phyloP scores from a whole-genome alignment of 2,797 vertebrate genomes.

The Thalassophryne amazonica region DNA sequence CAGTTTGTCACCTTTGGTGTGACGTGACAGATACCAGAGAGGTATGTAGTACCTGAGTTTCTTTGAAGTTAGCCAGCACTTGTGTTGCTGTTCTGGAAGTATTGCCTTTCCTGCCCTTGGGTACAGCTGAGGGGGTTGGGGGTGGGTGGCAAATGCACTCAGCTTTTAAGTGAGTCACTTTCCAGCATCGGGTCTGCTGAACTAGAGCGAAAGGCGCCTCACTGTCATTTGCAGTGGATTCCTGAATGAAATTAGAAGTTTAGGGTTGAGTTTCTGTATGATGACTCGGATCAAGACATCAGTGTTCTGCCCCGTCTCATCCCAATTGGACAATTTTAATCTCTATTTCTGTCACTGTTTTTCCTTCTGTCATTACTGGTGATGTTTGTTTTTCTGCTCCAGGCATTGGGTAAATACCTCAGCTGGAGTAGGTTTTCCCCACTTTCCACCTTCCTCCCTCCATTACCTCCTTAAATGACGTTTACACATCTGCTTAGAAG shows the following conservation, averaged over 20 bases:
- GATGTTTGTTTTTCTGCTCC: constrained; percentile 79
- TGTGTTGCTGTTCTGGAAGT: constrained; percentile 44
- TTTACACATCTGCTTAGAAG: constrained; percentile 77
- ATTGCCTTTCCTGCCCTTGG: constrained; percentile 61
- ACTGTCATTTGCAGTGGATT: constrained; percentile 11
- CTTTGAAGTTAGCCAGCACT: constrained; percentile 51
- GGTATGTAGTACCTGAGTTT: constrained; percentile 21
- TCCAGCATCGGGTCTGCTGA: constrained; percentile 50
- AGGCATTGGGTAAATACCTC: constrained; percentile 74
- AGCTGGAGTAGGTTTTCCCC: constrained; percentile 47
- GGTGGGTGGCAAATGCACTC: constrained; percentile 40
- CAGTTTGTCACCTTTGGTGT: constrained; percentile 55
- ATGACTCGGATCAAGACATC: no score
- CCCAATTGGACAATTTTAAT: constrained; percentile 5
- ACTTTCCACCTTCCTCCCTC: constrained; percentile 55
- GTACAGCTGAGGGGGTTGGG: constrained; percentile 47
- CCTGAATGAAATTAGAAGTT: constrained; percentile 4
- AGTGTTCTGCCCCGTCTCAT: constrained; percentile 13
- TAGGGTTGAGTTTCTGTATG: background rate
- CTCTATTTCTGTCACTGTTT: constrained; percentile 10
- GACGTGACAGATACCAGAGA: constrained; percentile 52
- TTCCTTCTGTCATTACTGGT: constrained; percentile 40
- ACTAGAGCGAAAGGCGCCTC: constrained; percentile 17
- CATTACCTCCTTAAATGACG: constrained; percentile 76
- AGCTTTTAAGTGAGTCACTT: constrained; percentile 60